Conservation (phyloP, 1,140 invertebrate species). For the Acromyrmex charruanus region DNA sequence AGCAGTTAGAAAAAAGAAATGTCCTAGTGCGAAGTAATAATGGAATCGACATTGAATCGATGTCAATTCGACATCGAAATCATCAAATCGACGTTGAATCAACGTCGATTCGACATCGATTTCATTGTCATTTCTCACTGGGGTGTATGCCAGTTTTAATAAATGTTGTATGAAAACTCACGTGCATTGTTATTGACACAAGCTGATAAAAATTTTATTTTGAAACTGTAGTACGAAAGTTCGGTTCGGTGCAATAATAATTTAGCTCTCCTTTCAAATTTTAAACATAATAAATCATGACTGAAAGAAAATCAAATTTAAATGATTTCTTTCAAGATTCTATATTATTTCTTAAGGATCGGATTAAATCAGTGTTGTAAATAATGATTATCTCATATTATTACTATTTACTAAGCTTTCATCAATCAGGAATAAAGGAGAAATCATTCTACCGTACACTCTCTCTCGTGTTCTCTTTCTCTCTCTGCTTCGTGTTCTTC, state of each 20-base stretch:
- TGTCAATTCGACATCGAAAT: too few relatives aligned
- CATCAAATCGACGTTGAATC: too few relatives aligned
- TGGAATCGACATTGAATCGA: too few relatives aligned
- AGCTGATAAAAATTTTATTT: background rate
- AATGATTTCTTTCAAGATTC: background rate
- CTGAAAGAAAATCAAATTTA: background rate
- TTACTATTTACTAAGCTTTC: background rate
- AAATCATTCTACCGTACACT: background rate
- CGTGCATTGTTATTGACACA: background rate
- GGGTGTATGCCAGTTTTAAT: background rate
- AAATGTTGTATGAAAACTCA: background rate
- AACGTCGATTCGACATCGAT: too few relatives aligned
- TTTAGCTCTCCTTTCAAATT: background rate
- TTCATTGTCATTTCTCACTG: too few relatives aligned
- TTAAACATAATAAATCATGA: background rate
- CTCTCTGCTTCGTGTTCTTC: slow-evolving; percentile 1
- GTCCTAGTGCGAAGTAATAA: too few relatives aligned
- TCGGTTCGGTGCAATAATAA: background rate
- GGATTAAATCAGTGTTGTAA: background rate
- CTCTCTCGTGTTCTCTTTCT: background rate
- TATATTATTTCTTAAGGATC: background rate
- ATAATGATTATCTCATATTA: background rate
- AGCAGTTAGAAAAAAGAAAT: slow-evolving; percentile 11
- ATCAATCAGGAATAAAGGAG: background rate
- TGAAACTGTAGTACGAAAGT: background rate